A percentile compares a stretch with the other conserved stretches of the same genome.
Evolutionary conservation across 2,888 invertebrate genomes (phyloP).

Genomic region (Pseudoips prasinana): DNA sequence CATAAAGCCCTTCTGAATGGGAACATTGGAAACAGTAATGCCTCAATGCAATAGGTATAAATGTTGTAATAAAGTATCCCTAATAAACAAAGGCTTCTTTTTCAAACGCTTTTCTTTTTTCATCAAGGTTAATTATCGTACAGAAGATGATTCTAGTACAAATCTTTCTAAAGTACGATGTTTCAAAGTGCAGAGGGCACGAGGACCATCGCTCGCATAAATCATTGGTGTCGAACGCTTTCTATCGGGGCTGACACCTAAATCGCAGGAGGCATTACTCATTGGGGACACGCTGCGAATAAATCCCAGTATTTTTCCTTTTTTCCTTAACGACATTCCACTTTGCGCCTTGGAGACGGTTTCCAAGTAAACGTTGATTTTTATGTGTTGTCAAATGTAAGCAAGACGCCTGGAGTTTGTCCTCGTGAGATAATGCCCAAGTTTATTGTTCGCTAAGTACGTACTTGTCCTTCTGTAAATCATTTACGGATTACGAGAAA

Average conservation of each 20-base stretch:
- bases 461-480: constrained; percentile 16
- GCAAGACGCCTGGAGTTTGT: constrained; percentile 22
- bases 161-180: constrained; percentile 28
- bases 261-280: constrained; percentile 59
- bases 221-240: constrained; percentile 40
- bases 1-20: too few species aligned
- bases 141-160: too few species aligned
- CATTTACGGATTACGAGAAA: constrained; percentile 10
- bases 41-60: too few species aligned
- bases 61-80: too few species aligned
- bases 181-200: constrained; percentile 29
- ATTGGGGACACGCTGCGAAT: constrained; percentile 48
- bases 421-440: constrained; percentile 22
- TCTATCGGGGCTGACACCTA: constrained; percentile 43
- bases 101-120: too few species aligned
- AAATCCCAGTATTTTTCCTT: constrained; percentile 43
- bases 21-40: too few species aligned
- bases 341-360: constrained; percentile 34
- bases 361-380: constrained; percentile 33
- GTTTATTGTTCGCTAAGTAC: constrained; percentile 22
- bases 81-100: too few species aligned
- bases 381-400: constrained; percentile 33
- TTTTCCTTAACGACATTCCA: constrained; percentile 43
- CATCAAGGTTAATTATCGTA: too few species aligned
- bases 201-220: constrained; percentile 27